These are phyloP conservation scores for Notodromas monacha DNA, from an alignment of 2,888 invertebrate genomes.

Conservation along the genomic window DNA sequence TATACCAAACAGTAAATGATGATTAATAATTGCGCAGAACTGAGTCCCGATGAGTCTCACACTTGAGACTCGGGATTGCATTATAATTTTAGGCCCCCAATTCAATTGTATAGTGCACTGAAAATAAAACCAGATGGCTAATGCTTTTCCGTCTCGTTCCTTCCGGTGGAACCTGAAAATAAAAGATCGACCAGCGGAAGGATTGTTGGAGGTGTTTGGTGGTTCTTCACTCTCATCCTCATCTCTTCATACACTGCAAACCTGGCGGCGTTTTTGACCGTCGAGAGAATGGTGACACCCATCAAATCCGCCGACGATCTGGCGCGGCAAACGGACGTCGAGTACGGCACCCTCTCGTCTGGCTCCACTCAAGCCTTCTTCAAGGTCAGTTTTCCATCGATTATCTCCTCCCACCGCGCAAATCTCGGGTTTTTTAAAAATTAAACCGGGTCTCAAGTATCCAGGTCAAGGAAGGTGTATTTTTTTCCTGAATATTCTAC, in stretches of 20 bases:
- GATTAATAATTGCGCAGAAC: no score
- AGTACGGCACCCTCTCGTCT: conserved; percentile 45
- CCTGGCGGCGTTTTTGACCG: conserved; percentile 81
- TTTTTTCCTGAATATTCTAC: no score
- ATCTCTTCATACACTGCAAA: conserved; percentile 97
- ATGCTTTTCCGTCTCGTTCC: no score
- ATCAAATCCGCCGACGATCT: conserved; percentile 68
- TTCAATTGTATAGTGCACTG: no score
- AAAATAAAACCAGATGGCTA: no score
- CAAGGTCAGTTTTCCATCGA: conserved; percentile 23
- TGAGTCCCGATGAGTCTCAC: no score
- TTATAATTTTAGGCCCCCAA: no score
- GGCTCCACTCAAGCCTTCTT: conserved; percentile 66
- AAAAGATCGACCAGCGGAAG: conserved; percentile 50
- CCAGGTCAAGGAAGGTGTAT: no score
- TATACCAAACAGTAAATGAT: no score
- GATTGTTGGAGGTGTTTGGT: conserved; percentile 93
- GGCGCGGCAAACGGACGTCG: conserved; percentile 65
- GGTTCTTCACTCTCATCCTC: conserved; percentile 93
- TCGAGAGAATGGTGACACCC: conserved; percentile 83
- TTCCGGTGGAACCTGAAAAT: no score
- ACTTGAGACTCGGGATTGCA: no score
- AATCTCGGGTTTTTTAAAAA: not conserved
- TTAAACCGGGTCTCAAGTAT: not conserved
- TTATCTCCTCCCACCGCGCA: not conserved